Conservation (phyloP, 2,888 invertebrate genomes). For the Linyphia triangularis region DNA sequence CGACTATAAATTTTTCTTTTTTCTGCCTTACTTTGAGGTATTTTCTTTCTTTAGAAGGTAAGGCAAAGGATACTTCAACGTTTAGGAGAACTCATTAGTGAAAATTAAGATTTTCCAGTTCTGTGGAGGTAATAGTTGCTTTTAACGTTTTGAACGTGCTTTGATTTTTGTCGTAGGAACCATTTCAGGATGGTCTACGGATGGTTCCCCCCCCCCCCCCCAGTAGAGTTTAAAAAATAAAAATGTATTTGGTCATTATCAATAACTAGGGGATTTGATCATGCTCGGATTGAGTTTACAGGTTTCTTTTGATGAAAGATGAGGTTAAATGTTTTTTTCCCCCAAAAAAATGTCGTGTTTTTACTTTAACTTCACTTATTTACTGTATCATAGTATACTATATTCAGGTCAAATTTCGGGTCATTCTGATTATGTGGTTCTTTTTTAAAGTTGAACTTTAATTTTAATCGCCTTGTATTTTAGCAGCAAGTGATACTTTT, state of each 20-base stretch:
- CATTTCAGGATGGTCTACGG: not conserved
- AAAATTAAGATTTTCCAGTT: conserved; percentile 58
- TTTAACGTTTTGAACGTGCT: conserved; percentile 37
- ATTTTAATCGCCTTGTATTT: too few relatives aligned
- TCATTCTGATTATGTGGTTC: too few relatives aligned
- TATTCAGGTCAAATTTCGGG: too few relatives aligned
- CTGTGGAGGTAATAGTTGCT: conserved; percentile 24
- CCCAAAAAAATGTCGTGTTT: too few relatives aligned
- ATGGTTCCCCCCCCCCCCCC: not conserved
- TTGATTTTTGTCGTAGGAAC: conserved; percentile 26
- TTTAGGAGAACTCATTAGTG: conserved; percentile 65
- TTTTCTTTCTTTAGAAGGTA: not conserved
- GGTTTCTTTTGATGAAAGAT: too few relatives aligned
- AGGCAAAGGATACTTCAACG: conserved; percentile 16
- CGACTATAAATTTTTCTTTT: conserved; percentile 55
- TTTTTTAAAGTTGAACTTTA: too few relatives aligned
- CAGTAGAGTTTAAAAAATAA: not conserved
- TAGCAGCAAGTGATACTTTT: too few relatives aligned
- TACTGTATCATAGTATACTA: too few relatives aligned
- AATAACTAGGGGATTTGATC: not conserved
- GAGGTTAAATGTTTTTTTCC: too few relatives aligned
- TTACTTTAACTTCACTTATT: too few relatives aligned
- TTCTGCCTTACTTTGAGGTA: not conserved
- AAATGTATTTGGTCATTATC: not conserved
- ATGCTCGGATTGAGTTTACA: not conserved